These are phyloP conservation scores for Caretta caretta DNA, from an alignment of 2,113 vertebrate genomes.

Conservation along the genomic window DNA sequence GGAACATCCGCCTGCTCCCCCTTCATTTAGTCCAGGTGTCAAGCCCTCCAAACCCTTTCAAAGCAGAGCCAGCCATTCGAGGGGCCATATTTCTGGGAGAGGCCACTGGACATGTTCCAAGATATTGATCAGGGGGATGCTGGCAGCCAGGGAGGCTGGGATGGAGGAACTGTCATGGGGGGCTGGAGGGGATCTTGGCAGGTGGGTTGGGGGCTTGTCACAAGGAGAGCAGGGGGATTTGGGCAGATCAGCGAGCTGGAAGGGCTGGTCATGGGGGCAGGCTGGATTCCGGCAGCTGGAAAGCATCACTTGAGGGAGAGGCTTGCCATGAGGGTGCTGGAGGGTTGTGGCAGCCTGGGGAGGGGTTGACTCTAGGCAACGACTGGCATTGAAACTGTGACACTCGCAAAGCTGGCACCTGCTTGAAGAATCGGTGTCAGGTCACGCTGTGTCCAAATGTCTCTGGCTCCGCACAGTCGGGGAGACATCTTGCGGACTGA, in stretches of 20 bases:
- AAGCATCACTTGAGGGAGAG: too few relatives aligned
- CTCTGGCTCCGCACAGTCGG: background rate
- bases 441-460: background rate
- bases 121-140: too few relatives aligned
- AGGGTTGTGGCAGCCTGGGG: background rate
- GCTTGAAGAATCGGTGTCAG: background rate
- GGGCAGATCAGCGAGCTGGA: background rate
- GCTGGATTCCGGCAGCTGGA: background rate
- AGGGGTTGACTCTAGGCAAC: background rate
- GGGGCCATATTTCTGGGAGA: background rate
- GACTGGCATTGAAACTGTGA: too few relatives aligned
- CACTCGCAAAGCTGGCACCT: background rate
- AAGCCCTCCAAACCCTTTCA: background rate
- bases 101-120: too few relatives aligned
- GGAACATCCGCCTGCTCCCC: background rate
- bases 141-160: background rate
- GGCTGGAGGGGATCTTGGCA: background rate
- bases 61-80: background rate
- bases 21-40: background rate
- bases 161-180: background rate
- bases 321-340: background rate
- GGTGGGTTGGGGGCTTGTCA: background rate
- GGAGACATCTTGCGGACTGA: background rate
- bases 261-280: background rate
- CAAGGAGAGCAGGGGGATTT: background rate